Evolutionary conservation across 2,888 invertebrate species (phyloP), one percentile per base, ranked within the genome.

Genomic region (Rugalucina vietnamica): DNA sequence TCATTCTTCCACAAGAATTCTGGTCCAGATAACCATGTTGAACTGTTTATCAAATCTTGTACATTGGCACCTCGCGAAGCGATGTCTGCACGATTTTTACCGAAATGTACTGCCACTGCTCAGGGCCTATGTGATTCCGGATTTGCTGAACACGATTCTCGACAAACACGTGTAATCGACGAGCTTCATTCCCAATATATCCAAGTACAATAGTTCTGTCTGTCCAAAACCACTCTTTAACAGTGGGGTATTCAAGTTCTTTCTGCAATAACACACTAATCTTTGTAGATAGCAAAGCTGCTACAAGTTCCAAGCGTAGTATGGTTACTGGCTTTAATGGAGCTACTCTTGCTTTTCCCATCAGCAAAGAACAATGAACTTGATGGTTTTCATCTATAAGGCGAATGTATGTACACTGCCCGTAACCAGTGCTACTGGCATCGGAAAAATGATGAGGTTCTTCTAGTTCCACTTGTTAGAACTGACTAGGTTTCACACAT

Each of bases 131-230:
- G 5, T 43, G 34, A 24, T 90, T 75, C n/a, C 85, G 71, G 12
- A 90, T 89, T 24, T 80, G 54, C 60, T 88, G 84, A 27, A 91
- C 82, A 24, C 89, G 73, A 78, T 89, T 90, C 0, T 85, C 87
- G 12, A 91, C 90, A 73, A 88, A 90, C 0, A 84, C 78, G n/a
- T 89, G 89, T 39, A 90, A 90, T n/a, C 88, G 54, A 37, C 81
- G 76, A 5, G 84, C 78, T 32, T 86, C 85, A 32, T 90, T 91
- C 4, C 34, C 78, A 12, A 90, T 87, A 73, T 90, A 90, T 12
- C 88, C 86, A 32, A 90, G 81, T 0, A 90, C 88, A 12, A 88
- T 84, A 21, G 36, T 73, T 2, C 81, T 81, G 65, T 91, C 90
- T 14, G 90, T 90, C 88, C 86, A 90, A n/a, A 69, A 54, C 54